These are phyloP conservation scores for Coilia nasus DNA, from an alignment of 2,797 vertebrate genomes.

Conservation along the genomic window DNA sequence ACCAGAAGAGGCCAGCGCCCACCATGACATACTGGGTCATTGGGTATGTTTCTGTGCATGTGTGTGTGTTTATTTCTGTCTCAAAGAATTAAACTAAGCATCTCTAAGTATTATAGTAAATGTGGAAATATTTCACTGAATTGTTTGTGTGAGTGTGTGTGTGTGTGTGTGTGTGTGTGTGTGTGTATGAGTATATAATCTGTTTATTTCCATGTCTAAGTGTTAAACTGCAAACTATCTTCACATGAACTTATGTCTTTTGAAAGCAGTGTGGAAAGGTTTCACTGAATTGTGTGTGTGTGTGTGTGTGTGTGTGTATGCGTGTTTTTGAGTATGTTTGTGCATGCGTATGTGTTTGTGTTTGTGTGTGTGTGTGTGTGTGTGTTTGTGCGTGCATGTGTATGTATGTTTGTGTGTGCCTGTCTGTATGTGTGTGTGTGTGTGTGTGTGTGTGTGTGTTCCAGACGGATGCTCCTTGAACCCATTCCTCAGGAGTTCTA, in stretches of 20 bases:
- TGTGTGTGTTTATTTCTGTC: conserved; percentile 2
- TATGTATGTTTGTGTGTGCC: background rate
- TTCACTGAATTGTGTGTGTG: background rate
- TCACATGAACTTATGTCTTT: background rate
- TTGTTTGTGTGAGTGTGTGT: too few relatives aligned
- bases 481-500: conserved; percentile 94
- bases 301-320: conserved; percentile 13
- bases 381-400: conserved; percentile 20
- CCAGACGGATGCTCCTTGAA: conserved; percentile 88
- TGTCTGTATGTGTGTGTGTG: conserved; percentile 14
- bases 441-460: conserved; percentile 35
- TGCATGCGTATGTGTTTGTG: background rate
- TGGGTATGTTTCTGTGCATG: conserved; percentile 75
- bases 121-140: too few relatives aligned
- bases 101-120: background rate
- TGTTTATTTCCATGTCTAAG: background rate
- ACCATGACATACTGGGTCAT: conserved; percentile 96
- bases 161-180: too few relatives aligned
- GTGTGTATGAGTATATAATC: too few relatives aligned
- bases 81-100: background rate
- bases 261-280: background rate
- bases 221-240: background rate
- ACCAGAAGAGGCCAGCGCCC: conserved; percentile 88
- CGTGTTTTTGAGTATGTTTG: too few relatives aligned
- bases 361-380: conserved; percentile 20